Conservation (phyloP, 2,113 vertebrate species). For the Alethe castanea region DNA sequence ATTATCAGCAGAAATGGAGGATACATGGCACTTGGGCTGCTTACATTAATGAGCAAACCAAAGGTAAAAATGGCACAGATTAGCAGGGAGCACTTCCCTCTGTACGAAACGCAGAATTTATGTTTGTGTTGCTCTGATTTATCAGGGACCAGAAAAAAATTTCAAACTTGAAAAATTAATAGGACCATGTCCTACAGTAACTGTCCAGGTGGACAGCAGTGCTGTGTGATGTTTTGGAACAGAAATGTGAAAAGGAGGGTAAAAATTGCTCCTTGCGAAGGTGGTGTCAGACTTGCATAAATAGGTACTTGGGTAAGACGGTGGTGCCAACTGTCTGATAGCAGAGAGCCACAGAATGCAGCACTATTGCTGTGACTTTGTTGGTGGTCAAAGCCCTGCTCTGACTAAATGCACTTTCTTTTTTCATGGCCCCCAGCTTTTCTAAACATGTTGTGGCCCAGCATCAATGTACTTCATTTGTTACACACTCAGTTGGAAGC, state of each 20-base stretch:
- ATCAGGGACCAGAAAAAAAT: not conserved
- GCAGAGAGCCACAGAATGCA: not conserved
- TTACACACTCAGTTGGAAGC: constrained; percentile 17
- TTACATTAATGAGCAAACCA: not conserved
- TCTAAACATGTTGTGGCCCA: not conserved
- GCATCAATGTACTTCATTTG: not conserved
- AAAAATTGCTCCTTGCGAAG: not conserved
- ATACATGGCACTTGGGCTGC: not conserved
- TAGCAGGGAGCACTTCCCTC: not conserved
- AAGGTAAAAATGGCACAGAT: not conserved
- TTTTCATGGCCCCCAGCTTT: not conserved
- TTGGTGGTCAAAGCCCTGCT: not conserved
- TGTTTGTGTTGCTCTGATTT: not conserved
- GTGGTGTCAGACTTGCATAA: not conserved
- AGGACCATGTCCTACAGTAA: not conserved
- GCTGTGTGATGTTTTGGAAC: not conserved
- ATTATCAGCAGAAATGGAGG: not conserved
- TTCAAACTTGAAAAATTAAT: not conserved
- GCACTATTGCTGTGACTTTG: not conserved
- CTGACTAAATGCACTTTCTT: not conserved
- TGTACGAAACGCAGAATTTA: not conserved
- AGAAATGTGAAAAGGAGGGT: not conserved
- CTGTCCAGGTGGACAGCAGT: not conserved
- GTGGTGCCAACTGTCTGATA: not conserved
- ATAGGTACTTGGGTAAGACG: not conserved